Conservation (phyloP, 2,113 vertebrate genomes). For the Eulemur macaco region DNA sequence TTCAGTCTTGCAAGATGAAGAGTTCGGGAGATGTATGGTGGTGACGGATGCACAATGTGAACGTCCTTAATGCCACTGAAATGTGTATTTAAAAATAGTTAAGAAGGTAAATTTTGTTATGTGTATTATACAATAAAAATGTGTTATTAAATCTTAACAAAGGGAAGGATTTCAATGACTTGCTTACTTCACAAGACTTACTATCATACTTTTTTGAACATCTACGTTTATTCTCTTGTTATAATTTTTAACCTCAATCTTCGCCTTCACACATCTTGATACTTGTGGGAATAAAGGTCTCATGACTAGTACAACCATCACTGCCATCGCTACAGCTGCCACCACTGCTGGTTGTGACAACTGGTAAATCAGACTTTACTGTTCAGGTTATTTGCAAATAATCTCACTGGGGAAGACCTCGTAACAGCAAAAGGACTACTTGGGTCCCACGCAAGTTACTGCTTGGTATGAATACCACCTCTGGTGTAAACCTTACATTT, state of each 20-base stretch:
- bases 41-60: not conserved
- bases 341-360: not conserved
- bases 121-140: not conserved
- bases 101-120: not conserved
- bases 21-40: not conserved
- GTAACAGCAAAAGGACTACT: not conserved
- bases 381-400: too few relatives aligned
- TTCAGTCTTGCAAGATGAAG: not conserved
- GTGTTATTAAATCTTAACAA: not conserved
- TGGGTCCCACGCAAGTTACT: fast-evolving
- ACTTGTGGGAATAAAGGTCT: not conserved
- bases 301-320: not conserved
- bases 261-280: not conserved
- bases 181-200: not conserved
- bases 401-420: not conserved
- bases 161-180: too few relatives aligned
- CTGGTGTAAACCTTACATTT: not conserved
- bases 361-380: fast-evolving
- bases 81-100: not conserved
- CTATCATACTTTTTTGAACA: not conserved
- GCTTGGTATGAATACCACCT: fast-evolving
- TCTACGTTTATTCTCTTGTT: not conserved
- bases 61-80: not conserved
- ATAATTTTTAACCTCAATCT: not conserved
- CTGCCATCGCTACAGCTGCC: not conserved